Evolutionary conservation across 2,888 invertebrate genomes (phyloP), one percentile per base, ranked within the genome.

Genomic region (Hylaea fasciaria): DNA sequence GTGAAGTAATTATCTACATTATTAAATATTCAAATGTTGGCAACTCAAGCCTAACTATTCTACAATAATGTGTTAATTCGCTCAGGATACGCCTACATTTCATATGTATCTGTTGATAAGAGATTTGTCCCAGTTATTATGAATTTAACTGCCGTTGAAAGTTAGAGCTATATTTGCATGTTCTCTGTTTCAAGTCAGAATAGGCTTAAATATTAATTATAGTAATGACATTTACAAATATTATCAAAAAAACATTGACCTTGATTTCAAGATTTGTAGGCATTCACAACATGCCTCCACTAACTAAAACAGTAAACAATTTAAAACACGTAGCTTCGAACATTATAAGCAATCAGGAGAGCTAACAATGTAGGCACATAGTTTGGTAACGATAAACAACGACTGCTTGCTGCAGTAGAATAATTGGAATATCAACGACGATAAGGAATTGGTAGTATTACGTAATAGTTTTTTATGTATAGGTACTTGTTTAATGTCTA

Each of bases 381-480:
- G 52, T 28, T 46, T 35, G 29, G 48, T 59, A 57, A 49, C 54
- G 51, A 51, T 52, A 39, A 57, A 57, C 61, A 64, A 54, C 62
- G 55, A 56, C 52, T 12, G 17, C 37, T 50, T 46, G 51, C 5
- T 48, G 47, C 40, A 3, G 13, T n/a, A 44, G 46, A 57, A 49
- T 68, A 68, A 68, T 68, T 68, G 68, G 52, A 62, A 58, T 62
- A 50, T 50, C 46, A 17, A 47, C 22, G 2, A 22, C 44, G 62
- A 65, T 65, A 65, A 64, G 51, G 49, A 52, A 46, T 52, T 52
- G 55, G 51, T 40, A 35, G 16, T 14, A 9, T n/a, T n/a, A n/a
- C n/a, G n/a, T n/a, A n/a, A n/a, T n/a, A n/a, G n/a, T n/a, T n/a
- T n/a, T n/a, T n/a, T n/a, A n/a, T n/a, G n/a, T 2, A 22, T 22